Evolutionary conservation across 2,888 invertebrate genomes (phyloP).

Genomic region (Spisula solida): DNA sequence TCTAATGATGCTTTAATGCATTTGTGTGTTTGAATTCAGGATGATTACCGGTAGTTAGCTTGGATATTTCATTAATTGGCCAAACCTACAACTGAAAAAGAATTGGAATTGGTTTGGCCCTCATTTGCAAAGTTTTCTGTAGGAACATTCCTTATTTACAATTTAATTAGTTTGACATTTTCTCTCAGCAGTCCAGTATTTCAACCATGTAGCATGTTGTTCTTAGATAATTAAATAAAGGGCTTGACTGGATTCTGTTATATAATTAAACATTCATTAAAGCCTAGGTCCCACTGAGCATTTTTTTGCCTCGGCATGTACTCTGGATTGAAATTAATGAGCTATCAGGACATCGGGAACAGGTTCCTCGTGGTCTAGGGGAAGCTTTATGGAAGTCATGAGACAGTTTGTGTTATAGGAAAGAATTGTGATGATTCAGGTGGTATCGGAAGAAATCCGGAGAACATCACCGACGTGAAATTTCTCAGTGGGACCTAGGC

Average conservation of each 20-base stretch:
- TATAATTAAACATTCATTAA: constrained; percentile 9
- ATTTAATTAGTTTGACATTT: background rate
- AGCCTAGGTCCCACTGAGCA: no score
- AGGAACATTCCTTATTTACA: background rate
- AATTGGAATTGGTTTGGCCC: background rate
- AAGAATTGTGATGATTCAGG: no score
- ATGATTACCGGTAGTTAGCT: background rate
- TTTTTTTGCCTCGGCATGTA: no score
- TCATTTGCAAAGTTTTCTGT: background rate
- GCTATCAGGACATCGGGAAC: no score
- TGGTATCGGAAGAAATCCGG: no score
- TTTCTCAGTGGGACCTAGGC: no score
- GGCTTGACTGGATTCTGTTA: constrained; percentile 4
- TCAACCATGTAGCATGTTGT: background rate
- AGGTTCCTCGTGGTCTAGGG: no score
- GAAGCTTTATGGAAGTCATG: no score
- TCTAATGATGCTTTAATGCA: background rate
- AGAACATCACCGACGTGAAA: no score
- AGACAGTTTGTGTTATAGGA: no score
- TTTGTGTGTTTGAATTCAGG: background rate
- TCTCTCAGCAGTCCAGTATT: constrained; percentile 9
- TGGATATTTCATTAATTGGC: background rate
- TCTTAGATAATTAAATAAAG: background rate
- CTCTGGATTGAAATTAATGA: no score
- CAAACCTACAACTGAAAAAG: background rate